Percentiles rank a stretch among this genome's conserved stretches.
Conservation (phyloP, 1,140 invertebrate genomes). For the Mylabris phalerata region DNA sequence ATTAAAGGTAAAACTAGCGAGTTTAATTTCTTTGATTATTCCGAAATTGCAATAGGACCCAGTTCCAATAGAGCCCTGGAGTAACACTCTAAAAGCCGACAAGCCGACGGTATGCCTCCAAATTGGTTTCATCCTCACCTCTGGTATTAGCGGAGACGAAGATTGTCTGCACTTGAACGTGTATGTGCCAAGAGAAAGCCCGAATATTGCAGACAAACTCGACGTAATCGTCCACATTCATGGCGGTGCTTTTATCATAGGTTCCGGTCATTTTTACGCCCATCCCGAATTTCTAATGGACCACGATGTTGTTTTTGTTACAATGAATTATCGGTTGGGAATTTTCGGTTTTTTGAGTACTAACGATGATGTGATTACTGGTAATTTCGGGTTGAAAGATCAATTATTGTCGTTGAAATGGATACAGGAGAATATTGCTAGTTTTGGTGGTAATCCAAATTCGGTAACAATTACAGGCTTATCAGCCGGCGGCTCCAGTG, state of each 20-base stretch:
- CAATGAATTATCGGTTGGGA: slow-evolving; percentile 56
- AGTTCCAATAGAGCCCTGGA: slow-evolving; percentile 23
- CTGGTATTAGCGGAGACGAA: background rate
- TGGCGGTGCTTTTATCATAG: slow-evolving; percentile 53
- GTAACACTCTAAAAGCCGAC: slow-evolving; percentile 17
- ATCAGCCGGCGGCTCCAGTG: slow-evolving; percentile 47
- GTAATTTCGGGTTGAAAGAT: slow-evolving; percentile 29
- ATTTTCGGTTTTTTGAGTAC: slow-evolving; percentile 36
- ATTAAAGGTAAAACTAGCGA: slow-evolving; percentile 41
- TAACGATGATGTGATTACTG: slow-evolving; percentile 35
- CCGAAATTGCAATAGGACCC: slow-evolving; percentile 13
- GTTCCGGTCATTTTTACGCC: slow-evolving; percentile 28
- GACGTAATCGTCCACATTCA: slow-evolving; percentile 52
- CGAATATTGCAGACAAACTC: slow-evolving; percentile 31
- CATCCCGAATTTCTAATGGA: slow-evolving; percentile 51
- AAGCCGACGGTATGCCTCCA: slow-evolving; percentile 12
- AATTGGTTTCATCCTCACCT: background rate
- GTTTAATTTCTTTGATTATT: background rate
- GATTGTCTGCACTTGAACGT: slow-evolving; percentile 23
- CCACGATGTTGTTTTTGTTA: slow-evolving; percentile 53
- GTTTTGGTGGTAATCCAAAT: slow-evolving; percentile 43
- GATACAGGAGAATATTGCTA: no score
- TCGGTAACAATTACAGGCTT: slow-evolving; percentile 43
- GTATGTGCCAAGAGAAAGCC: slow-evolving; percentile 29
- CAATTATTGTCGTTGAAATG: no score